Evolutionary conservation across 2,888 invertebrate genomes (phyloP).

Genomic region (Cataglyphis livida): DNA sequence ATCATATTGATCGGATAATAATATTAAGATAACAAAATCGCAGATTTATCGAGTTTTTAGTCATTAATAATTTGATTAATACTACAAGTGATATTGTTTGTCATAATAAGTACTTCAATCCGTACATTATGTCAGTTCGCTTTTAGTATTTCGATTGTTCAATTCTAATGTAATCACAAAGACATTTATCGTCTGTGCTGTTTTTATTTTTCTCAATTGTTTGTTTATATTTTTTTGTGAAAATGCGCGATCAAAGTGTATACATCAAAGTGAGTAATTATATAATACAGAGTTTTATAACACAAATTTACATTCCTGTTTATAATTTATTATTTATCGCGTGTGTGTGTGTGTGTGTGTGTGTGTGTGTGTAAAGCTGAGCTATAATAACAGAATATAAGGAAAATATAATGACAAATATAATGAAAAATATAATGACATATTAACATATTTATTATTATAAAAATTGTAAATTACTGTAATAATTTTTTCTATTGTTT

Average conservation of each 20-base stretch:
- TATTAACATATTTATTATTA: background rate
- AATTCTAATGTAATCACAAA: background rate
- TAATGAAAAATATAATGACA: background rate
- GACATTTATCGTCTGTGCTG: background rate
- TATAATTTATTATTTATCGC: background rate
- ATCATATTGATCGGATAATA: background rate
- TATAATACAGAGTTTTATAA: background rate
- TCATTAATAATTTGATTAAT: background rate
- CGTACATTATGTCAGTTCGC: background rate
- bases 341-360: no score
- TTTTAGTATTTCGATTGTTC: background rate
- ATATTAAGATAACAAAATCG: background rate
- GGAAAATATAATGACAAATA: no score
- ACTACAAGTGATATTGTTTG: background rate
- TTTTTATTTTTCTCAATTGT: background rate
- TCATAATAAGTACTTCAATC: background rate
- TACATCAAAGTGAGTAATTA: background rate
- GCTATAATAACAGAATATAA: no score
- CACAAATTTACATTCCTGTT: background rate
- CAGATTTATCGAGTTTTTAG: background rate
- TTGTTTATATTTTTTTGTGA: background rate
- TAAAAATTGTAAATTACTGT: background rate
- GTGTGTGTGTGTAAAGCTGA: no score
- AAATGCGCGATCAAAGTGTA: background rate
- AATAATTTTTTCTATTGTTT: no score